A percentile compares a stretch with the other conserved stretches of the same genome.
phyloP scores from a whole-genome alignment of 2,113 vertebrate genomes.

The Aphyosemion australe region DNA sequence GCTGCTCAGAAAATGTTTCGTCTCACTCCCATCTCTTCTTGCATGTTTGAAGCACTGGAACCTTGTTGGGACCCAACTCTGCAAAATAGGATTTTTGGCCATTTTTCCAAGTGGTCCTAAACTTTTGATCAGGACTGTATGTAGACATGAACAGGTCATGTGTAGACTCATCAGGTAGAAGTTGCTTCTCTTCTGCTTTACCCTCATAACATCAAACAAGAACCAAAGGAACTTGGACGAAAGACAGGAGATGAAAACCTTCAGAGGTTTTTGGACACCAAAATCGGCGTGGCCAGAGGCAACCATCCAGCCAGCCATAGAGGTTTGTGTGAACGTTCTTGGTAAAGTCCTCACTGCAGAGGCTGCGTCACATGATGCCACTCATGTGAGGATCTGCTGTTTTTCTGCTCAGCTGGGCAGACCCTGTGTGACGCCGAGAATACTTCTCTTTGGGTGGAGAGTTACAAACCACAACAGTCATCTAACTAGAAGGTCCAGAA shows the following conservation, averaged over 20 bases:
- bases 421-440: slow-evolving; percentile 52
- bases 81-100: too few relatives aligned
- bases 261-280: background rate
- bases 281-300: background rate
- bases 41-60: too few relatives aligned
- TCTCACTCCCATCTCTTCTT: too few relatives aligned
- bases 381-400: slow-evolving; percentile 83
- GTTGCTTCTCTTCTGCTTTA: background rate
- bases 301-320: slow-evolving; percentile 3
- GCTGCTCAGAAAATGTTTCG: too few relatives aligned
- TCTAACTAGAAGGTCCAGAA: background rate
- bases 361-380: slow-evolving; percentile 76
- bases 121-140: too few relatives aligned
- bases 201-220: background rate
- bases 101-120: too few relatives aligned
- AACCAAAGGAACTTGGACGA: slow-evolving; percentile 15
- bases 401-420: slow-evolving; percentile 75
- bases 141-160: too few relatives aligned
- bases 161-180: background rate
- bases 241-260: slow-evolving; percentile 15
- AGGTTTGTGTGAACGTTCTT: slow-evolving; percentile 39
- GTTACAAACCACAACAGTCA: background rate
- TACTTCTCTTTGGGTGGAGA: slow-evolving; percentile 7
- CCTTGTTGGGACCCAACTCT: too few relatives aligned
- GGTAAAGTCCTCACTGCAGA: slow-evolving; percentile 46